These are phyloP conservation scores for Lepidostoma basale DNA, from an alignment of 1,140 invertebrate genomes.

Conservation along the genomic window DNA sequence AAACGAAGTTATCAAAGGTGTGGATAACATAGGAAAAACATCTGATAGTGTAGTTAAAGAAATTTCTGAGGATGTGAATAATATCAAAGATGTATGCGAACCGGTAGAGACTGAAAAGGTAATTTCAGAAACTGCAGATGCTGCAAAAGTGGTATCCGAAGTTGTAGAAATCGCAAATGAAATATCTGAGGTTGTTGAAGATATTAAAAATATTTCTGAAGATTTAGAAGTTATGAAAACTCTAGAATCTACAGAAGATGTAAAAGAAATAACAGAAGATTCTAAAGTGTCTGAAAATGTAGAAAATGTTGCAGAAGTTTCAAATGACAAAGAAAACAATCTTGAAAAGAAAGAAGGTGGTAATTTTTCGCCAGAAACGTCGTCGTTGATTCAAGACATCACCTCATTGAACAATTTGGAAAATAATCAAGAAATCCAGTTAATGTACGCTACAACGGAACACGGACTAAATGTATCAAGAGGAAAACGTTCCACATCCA, in stretches of 20 bases:
- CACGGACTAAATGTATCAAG: background rate
- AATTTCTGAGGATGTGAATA: background rate
- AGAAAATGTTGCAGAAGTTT: background rate
- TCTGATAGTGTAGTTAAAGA: background rate
- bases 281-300: background rate
- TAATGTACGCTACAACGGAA: background rate
- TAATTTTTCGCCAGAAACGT: too few species aligned
- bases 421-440: background rate
- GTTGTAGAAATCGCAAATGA: too few species aligned
- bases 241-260: background rate
- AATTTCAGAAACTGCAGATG: too few species aligned
- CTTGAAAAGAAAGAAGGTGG: too few species aligned
- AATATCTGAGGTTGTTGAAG: too few species aligned
- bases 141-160: too few species aligned
- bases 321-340: background rate
- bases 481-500: background rate
- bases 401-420: constrained; percentile 2
- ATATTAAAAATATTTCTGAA: too few species aligned
- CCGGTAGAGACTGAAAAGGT: background rate
- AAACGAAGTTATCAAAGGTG: too few species aligned
- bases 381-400: background rate
- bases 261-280: background rate
- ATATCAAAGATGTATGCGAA: background rate
- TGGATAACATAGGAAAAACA: background rate
- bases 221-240: too few species aligned